Base-by-base conservation (phyloP, 2,113 vertebrate species). In the Odocoileus virginianus region DNA sequence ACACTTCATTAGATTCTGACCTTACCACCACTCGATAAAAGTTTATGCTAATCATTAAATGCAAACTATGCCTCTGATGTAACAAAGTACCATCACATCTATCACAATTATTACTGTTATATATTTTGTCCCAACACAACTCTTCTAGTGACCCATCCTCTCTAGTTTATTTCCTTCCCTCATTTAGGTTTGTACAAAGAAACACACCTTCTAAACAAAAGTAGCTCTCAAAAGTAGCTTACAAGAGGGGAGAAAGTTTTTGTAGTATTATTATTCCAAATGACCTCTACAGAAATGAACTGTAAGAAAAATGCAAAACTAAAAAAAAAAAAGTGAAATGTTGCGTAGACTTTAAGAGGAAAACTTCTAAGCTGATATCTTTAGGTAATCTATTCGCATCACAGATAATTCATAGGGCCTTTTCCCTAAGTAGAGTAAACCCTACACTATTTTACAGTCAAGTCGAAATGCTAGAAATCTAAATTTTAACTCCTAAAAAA, bases 271-370 rank as follows among this genome's bases (percentile, higher is more conserved):
- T 55, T 94, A 78, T 61, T 87, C 40, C 93, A 94, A 52, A 57
- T 55, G 23, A 89, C 21, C 76, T 93, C 57, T 85, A 30, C 33
- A 91, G 30, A 98, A 96, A 95, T 43, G 55, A 95, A 86, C 3
- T 47, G 50, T 91, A 96, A 94, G 8, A 2, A 87, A 96, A 97
- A 88, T 33, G 13, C 45, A 97, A 94, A 95, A 74, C 33, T 79
- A 87, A 92, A 90, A 54, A 64, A 54, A 64, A 45, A n/a, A 67
- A 40, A 82, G 52, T 57, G n/a, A 87, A 95, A 95, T 10, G 33
- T n/a, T 21, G 52, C 36, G 71, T 43, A 43, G 40, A 16, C 16
- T 94, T 95, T 96, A 71, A 25, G 25, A 88, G n/a, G 6, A 79
- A 91, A 96, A 71, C 3, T 2, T 71, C 61, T 54, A 82, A 79